A percentile compares a stretch with the other conserved stretches of the same genome.
phyloP scores from a whole-genome alignment of 2,797 vertebrate genomes.

The Platyrinchus mystaceus region DNA sequence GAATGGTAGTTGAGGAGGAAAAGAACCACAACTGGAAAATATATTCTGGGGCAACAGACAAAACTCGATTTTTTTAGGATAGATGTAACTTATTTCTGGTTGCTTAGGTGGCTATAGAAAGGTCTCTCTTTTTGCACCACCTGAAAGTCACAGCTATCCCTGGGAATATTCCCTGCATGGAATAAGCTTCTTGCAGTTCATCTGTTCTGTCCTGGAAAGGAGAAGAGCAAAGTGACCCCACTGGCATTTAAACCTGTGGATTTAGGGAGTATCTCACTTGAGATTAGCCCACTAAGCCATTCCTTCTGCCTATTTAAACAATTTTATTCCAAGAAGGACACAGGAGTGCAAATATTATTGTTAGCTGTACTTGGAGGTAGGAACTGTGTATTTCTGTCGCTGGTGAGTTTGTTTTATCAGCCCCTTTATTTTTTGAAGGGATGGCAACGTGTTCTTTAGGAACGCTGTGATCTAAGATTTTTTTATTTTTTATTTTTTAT shows the following conservation, averaged over 20 bases:
- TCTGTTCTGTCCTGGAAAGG: not conserved
- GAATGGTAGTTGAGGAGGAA: not conserved
- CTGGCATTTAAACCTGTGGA: not conserved
- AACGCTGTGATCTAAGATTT: not conserved
- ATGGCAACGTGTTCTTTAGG: not conserved
- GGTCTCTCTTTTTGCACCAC: not conserved
- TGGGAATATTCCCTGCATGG: rapidly evolving
- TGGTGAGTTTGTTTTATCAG: not conserved
- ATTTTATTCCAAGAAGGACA: not conserved
- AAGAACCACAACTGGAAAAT: not conserved
- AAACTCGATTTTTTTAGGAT: not conserved
- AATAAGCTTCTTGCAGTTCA: not conserved
- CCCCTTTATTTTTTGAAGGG: not conserved
- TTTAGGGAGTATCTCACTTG: not conserved
- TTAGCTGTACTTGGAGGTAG: conserved; percentile 26
- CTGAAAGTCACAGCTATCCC: not conserved
- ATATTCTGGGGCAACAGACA: not conserved
- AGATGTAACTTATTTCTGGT: not conserved
- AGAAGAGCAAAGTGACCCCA: not conserved
- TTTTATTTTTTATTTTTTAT: no score
- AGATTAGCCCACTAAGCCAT: conserved; percentile 12
- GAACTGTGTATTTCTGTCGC: not conserved
- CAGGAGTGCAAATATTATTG: conserved; percentile 48
- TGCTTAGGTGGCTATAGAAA: not conserved
- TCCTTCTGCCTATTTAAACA: conserved; percentile 23